A percentile compares a stretch with the other conserved stretches of the same genome.
Evolutionary conservation across 2,797 vertebrate species (phyloP).

Genomic region (Danio albolineatus): DNA sequence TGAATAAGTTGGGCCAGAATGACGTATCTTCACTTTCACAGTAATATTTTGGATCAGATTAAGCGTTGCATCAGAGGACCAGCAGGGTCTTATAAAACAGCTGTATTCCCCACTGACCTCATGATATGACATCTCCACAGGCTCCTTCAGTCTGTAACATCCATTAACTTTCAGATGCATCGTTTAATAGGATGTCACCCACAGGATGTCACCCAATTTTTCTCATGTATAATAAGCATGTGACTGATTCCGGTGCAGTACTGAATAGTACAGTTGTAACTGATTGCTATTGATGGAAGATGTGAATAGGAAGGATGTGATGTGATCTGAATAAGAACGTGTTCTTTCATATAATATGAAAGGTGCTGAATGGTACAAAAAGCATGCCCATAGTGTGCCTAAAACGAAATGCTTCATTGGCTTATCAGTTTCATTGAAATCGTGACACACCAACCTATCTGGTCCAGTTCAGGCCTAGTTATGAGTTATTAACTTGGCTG

Average conservation of each 20-base stretch:
- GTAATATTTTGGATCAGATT: neutral
- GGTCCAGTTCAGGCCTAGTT: too few species aligned
- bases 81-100: neutral
- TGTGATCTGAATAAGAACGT: neutral
- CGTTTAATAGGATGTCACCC: conserved; percentile 11
- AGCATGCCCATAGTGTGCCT: too few species aligned
- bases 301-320: neutral
- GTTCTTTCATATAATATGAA: neutral
- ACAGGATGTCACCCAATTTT: neutral
- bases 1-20: neutral
- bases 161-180: conserved; percentile 13
- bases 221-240: neutral
- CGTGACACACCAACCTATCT: too few species aligned
- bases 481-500: too few species aligned
- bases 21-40: neutral
- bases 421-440: too few species aligned
- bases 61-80: neutral
- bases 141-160: neutral
- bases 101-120: neutral
- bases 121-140: neutral
- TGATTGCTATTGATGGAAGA: neutral
- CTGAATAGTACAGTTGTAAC: neutral
- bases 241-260: neutral
- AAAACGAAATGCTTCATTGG: too few species aligned
- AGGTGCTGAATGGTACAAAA: too few species aligned